These are phyloP conservation scores for Pyrgus malvae DNA, from an alignment of 2,888 invertebrate genomes.

Conservation along the genomic window DNA sequence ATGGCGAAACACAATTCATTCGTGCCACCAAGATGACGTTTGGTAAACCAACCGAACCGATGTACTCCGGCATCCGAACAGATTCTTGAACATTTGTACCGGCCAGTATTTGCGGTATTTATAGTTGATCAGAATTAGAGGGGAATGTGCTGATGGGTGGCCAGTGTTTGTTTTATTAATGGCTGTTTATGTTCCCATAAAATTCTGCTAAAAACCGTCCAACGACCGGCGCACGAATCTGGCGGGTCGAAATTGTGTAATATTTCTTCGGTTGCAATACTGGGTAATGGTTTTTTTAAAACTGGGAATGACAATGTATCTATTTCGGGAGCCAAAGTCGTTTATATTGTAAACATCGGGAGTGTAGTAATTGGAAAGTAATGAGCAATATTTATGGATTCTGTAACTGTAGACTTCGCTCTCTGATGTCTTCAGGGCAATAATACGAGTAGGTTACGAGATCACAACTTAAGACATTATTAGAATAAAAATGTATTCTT, in stretches of 20 bases:
- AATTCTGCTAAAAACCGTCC: slow-evolving; percentile 16
- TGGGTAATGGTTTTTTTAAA: no score
- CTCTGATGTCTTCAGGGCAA: not conserved
- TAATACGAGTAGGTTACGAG: not conserved
- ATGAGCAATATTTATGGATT: no score
- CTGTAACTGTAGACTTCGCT: no score
- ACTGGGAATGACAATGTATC: no score
- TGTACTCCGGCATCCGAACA: not conserved
- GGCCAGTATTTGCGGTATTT: slow-evolving; percentile 18
- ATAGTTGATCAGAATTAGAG: slow-evolving; percentile 26
- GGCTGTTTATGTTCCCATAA: slow-evolving; percentile 27
- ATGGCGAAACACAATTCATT: no score
- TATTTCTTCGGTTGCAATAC: not conserved
- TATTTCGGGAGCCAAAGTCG: no score
- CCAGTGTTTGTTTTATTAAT: slow-evolving; percentile 34
- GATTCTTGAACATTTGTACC: not conserved
- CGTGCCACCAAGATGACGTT: not conserved
- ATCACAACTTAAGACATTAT: no score
- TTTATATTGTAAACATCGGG: no score
- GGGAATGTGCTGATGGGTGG: slow-evolving; percentile 25
- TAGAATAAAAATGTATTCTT: no score
- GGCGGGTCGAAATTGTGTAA: not conserved
- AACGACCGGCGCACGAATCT: not conserved
- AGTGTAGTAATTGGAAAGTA: no score
- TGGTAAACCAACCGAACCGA: not conserved